Percentiles rank a stretch among this genome's conserved stretches.
These are phyloP conservation scores for Tholera decimalis DNA, from an alignment of 2,888 invertebrate genomes.

Conservation along the genomic window DNA sequence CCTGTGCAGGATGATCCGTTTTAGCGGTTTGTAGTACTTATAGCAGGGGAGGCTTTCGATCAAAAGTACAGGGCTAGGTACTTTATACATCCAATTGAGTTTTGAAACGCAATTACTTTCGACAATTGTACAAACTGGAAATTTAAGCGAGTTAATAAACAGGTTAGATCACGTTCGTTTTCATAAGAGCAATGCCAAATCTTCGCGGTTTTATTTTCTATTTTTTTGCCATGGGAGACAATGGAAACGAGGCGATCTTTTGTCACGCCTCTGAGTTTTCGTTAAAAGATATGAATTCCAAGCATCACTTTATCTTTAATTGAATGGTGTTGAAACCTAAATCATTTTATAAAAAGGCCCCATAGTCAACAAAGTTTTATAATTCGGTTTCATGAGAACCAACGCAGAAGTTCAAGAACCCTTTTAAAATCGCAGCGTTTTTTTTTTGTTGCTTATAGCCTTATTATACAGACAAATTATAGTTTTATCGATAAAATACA, in stretches of 20 bases:
- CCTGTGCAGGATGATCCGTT: constrained; percentile 16
- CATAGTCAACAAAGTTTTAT: background rate
- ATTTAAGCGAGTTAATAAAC: constrained; percentile 8
- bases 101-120: constrained; percentile 12
- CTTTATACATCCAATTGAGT: constrained; percentile 21
- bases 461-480: background rate
- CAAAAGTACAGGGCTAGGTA: background rate
- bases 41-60: background rate
- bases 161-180: constrained; percentile 7
- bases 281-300: constrained; percentile 10
- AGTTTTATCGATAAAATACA: constrained; percentile 9
- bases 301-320: constrained; percentile 6
- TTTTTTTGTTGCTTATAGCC: background rate
- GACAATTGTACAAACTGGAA: constrained; percentile 8
- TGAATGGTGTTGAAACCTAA: background rate
- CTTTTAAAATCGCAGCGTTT: background rate
- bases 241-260: constrained; percentile 27
- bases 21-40: constrained; percentile 23
- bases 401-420: background rate
- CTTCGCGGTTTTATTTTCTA: constrained; percentile 1
- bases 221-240: constrained; percentile 24
- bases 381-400: background rate
- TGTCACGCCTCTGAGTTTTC: constrained; percentile 18
- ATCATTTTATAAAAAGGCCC: background rate
- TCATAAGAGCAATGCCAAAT: constrained; percentile 14